Percentiles rank a stretch among this genome's conserved stretches.
These are phyloP conservation scores for Crossaster papposus DNA, from an alignment of 53 echinoderm and acorn worm genomes.

Conservation along the genomic window DNA sequence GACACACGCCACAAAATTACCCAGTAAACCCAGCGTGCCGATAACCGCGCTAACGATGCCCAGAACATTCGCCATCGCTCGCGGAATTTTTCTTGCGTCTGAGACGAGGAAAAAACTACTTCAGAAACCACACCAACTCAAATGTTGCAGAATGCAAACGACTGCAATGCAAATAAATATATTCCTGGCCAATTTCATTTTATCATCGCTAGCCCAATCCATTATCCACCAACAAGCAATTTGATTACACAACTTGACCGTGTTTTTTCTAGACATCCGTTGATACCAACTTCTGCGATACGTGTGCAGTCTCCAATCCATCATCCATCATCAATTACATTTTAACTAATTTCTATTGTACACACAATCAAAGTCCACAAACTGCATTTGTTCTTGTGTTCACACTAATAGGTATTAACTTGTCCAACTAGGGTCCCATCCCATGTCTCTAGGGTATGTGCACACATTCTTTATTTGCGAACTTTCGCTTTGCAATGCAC, in stretches of 20 bases:
- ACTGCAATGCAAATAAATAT: background rate
- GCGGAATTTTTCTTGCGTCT: background rate
- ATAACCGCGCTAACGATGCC: conserved; percentile 26
- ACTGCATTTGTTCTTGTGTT: background rate
- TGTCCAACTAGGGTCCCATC: background rate
- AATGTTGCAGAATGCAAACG: background rate
- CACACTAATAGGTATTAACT: background rate
- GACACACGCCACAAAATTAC: conserved; percentile 25
- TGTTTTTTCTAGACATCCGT: background rate
- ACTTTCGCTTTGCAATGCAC: background rate
- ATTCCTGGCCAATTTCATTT: background rate
- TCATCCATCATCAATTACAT: too few relatives aligned
- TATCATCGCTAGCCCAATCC: background rate
- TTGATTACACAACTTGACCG: background rate
- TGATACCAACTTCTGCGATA: background rate
- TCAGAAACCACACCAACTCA: background rate
- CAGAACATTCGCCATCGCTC: conserved; percentile 6
- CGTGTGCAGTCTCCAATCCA: background rate
- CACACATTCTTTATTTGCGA: background rate
- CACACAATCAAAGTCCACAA: background rate
- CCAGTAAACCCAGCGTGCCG: conserved; percentile 29
- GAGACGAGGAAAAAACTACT: background rate
- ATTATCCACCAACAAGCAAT: background rate
- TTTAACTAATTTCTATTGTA: background rate
- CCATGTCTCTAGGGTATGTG: background rate